A percentile compares a stretch with the other conserved stretches of the same genome.
Conservation (phyloP, 2,888 invertebrate species). For the Idaea biselata region DNA sequence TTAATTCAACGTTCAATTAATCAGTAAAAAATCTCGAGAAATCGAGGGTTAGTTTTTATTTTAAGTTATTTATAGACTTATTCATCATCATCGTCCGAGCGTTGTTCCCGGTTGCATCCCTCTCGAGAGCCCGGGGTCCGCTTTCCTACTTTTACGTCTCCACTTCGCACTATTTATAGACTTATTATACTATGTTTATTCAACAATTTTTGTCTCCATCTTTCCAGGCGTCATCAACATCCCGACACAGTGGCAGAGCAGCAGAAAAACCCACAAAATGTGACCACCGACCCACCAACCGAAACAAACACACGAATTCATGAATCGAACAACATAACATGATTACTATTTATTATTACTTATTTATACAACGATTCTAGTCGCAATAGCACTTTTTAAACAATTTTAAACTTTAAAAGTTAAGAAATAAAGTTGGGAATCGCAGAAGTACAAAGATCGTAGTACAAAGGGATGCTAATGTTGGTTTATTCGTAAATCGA, state of each 20-base stretch:
- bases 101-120: too few species aligned
- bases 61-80: too few species aligned
- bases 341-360: slow-evolving; percentile 72
- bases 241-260: slow-evolving; percentile 32
- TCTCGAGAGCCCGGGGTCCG: too few species aligned
- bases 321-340: slow-evolving; percentile 70
- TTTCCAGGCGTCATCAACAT: slow-evolving; percentile 54
- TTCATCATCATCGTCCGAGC: too few species aligned
- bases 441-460: slow-evolving; percentile 68
- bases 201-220: slow-evolving; percentile 26
- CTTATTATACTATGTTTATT: background rate
- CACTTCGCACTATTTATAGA: too few species aligned
- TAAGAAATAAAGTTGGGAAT: slow-evolving; percentile 40
- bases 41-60: too few species aligned
- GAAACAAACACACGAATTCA: slow-evolving; percentile 64
- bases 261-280: slow-evolving; percentile 56
- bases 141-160: too few species aligned
- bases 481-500: slow-evolving; percentile 73
- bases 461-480: slow-evolving; percentile 67
- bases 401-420: slow-evolving; percentile 59
- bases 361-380: slow-evolving; percentile 76
- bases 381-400: slow-evolving; percentile 76
- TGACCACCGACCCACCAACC: slow-evolving; percentile 70
- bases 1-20: too few species aligned
- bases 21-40: too few species aligned